Evolutionary conservation across 2,113 vertebrate genomes (phyloP).

Genomic region (Psilopsiagon aymara): DNA sequence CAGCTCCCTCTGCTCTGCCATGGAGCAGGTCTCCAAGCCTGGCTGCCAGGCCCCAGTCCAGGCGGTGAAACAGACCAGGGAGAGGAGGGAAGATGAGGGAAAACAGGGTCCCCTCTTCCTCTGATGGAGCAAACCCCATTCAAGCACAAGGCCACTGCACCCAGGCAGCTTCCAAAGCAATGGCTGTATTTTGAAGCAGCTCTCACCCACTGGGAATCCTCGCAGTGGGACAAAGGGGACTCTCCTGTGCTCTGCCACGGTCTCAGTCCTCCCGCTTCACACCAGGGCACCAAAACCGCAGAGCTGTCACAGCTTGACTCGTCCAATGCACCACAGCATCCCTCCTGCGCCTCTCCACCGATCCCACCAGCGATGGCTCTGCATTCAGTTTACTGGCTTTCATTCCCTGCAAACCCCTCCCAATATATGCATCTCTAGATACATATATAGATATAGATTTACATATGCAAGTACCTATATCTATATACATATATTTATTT

Average conservation of each 20-base stretch:
- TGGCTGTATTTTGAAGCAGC: background rate
- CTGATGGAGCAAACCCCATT: background rate
- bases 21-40: background rate
- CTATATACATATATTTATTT: conserved; percentile 73
- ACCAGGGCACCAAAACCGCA: background rate
- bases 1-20: background rate
- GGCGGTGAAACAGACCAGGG: fast-evolving
- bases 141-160: background rate
- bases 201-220: background rate
- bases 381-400: conserved; percentile 66
- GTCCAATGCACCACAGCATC: background rate
- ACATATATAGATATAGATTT: conserved; percentile 77
- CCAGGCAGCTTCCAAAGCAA: background rate
- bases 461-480: conserved; percentile 66
- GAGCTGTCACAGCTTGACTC: background rate
- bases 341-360: background rate
- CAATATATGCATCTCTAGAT: conserved; percentile 67
- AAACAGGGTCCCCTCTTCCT: background rate
- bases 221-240: background rate
- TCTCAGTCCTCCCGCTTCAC: background rate
- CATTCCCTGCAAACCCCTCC: conserved; percentile 55
- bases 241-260: background rate
- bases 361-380: conserved; percentile 31
- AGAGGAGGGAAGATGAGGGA: background rate
- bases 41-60: background rate